Evolutionary conservation across 2,888 invertebrate genomes (phyloP).

Genomic region (Leptopterna dolabrata): DNA sequence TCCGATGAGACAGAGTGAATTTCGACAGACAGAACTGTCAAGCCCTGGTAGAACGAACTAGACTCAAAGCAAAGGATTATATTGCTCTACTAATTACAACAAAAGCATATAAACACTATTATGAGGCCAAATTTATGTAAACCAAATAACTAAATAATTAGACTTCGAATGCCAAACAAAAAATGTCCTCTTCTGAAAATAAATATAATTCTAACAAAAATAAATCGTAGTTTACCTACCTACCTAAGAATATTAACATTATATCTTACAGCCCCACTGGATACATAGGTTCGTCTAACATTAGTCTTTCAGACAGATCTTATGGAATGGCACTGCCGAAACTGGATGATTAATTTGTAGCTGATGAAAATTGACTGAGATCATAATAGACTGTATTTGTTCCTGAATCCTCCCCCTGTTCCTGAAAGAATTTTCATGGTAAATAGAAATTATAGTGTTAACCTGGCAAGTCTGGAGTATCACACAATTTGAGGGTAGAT

Average conservation of each 20-base stretch:
- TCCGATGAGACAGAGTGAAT: no score
- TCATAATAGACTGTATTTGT: no score
- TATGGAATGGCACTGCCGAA: conserved; percentile 1
- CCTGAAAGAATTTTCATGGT: no score
- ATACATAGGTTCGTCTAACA: conserved; percentile 43
- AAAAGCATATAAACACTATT: conserved; percentile 38
- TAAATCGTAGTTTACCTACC: neutral
- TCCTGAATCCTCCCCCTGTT: no score
- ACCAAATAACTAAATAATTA: conserved; percentile 41
- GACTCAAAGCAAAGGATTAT: conserved; percentile 46
- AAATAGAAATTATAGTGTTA: no score
- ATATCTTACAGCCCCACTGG: conserved; percentile 37
- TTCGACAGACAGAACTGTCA: neutral
- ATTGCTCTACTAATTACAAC: conserved; percentile 45
- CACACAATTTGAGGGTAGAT: no score
- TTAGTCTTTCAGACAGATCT: neutral
- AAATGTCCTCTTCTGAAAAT: neutral
- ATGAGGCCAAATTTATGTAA: conserved; percentile 19
- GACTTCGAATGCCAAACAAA: neutral
- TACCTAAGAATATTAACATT: conserved; percentile 15
- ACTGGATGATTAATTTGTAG: neutral
- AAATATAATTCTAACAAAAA: conserved; percentile 34
- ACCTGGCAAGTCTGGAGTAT: no score
- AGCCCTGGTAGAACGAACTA: neutral
- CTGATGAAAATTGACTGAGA: no score